Percentiles rank a stretch among this genome's conserved stretches.
Conservation (phyloP, 1,140 invertebrate genomes). For the Semibalanus balanoides region DNA sequence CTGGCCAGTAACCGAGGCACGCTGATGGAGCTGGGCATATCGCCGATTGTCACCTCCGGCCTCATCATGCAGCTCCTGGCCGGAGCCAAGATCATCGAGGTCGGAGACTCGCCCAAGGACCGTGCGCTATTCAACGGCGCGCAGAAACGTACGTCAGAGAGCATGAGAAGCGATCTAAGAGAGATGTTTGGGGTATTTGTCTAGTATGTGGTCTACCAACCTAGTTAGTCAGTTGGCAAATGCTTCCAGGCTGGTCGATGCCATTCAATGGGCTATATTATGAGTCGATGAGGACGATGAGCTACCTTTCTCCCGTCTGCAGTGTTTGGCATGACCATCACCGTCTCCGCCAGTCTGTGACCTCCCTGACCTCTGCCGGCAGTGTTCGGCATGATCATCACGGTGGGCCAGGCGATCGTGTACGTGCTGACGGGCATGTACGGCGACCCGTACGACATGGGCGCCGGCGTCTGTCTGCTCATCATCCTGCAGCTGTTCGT, state of each 20-base stretch:
- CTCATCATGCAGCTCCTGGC: slow-evolving; percentile 99
- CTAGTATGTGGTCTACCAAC: no score
- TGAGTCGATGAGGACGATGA: no score
- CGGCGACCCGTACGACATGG: slow-evolving; percentile 95
- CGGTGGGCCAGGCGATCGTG: slow-evolving; percentile 98
- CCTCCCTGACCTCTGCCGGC: neutral
- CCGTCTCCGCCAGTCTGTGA: no score
- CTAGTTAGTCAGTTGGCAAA: no score
- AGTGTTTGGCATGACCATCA: no score
- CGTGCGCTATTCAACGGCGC: slow-evolving; percentile 98
- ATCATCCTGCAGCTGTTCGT: slow-evolving; percentile 99
- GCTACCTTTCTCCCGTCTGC: no score
- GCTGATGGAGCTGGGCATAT: slow-evolving; percentile 99
- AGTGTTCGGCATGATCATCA: slow-evolving; percentile 99
- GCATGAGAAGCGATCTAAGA: no score
- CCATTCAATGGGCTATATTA: no score
- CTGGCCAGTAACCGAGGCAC: slow-evolving; percentile 98
- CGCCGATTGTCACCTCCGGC: slow-evolving; percentile 98
- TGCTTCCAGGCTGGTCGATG: no score
- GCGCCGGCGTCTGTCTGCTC: slow-evolving; percentile 92
- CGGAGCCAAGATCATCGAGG: slow-evolving; percentile 98
- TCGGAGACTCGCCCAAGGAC: slow-evolving; percentile 99
- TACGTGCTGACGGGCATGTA: slow-evolving; percentile 99
- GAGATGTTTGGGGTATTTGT: no score
- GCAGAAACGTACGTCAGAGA: slow-evolving; percentile 70